Evolutionary conservation across 2,888 invertebrate genomes (phyloP), one percentile per base, ranked within the genome.

Genomic region (Timema podura): DNA sequence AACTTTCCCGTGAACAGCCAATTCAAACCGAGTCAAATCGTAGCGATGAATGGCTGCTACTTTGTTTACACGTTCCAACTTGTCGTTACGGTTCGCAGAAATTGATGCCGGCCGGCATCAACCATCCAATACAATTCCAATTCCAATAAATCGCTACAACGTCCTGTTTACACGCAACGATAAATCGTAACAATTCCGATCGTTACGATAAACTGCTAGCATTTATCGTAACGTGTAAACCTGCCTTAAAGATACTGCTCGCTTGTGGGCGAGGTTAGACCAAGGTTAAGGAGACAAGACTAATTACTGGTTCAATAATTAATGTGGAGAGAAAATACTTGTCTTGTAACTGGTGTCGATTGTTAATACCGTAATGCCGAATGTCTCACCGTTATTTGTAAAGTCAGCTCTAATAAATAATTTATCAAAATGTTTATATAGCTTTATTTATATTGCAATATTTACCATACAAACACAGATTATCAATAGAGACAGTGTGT

Each of bases 111-210:
- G 6, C 59, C 59, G 59, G 30, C 59, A 59, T 44, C 59, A 59
- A 59, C 59, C 6, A 59, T 16, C 9, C 59, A 59, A 44, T 59
- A n/a, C 57, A 57, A 57, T 57, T 57, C 57, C 7, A 57, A n/a
- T n/a, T 57, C 57, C 57, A 57, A 57, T 57, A 57, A 57, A 57
- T 57, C 57, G 57, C 13, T 57, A 57, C 57, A 57, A 57, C n/a
- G 57, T 57, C 13, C 57, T 57, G 57, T 57, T 57, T 13, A 57
- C 57, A 57, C 13, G 13, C 57, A 57, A 57, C 57, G 59, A 59
- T 59, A 59, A 59, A 59, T 59, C 59, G 59, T 59, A 9, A 59
- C 15, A 44, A 59, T 59, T 59, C 15, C n/a, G 16, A 16, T 59
- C 44, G 30, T 59, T 59, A 59, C 15, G 59, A 59, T 59, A 6